These are phyloP conservation scores for Arizona elegans DNA, from an alignment of 2,113 vertebrate species.

Conservation along the genomic window DNA sequence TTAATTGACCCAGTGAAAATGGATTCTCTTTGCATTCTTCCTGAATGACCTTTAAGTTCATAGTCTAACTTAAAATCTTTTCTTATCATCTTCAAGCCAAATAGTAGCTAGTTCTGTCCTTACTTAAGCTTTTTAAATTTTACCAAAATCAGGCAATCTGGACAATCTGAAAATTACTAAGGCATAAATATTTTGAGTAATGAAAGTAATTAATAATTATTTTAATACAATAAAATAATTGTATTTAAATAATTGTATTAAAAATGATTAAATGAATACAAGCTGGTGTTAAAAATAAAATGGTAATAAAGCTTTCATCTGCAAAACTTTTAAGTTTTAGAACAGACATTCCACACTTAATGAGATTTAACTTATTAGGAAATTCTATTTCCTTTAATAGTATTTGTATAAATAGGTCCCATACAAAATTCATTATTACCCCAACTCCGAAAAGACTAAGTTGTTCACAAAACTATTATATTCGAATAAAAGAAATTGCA, in stretches of 20 bases:
- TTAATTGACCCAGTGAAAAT: not conserved
- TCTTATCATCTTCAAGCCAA: not conserved
- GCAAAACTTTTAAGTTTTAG: not conserved
- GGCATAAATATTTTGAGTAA: not conserved
- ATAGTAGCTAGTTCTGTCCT: not conserved
- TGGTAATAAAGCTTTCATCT: not conserved
- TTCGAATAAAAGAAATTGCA: not conserved
- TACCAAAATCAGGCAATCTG: not conserved
- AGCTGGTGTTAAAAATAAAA: not conserved
- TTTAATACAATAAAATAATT: too few species aligned
- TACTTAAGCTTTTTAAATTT: not conserved
- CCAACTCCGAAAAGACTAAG: not conserved
- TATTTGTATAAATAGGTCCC: not conserved
- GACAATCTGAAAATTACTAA: not conserved
- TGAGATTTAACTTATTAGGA: not conserved
- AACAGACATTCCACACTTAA: not conserved
- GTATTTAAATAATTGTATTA: too few species aligned
- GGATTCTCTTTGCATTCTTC: not conserved
- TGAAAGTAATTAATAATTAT: not conserved
- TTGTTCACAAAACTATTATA: not conserved
- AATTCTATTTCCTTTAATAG: not conserved
- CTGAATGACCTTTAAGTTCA: not conserved
- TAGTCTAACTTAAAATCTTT: not conserved
- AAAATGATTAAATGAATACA: not conserved
- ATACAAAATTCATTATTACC: not conserved